Percentiles rank a stretch among this genome's conserved stretches.
These are phyloP conservation scores for Rotaria sp. DNA, from an alignment of 2,888 invertebrate genomes.

Conservation along the genomic window DNA sequence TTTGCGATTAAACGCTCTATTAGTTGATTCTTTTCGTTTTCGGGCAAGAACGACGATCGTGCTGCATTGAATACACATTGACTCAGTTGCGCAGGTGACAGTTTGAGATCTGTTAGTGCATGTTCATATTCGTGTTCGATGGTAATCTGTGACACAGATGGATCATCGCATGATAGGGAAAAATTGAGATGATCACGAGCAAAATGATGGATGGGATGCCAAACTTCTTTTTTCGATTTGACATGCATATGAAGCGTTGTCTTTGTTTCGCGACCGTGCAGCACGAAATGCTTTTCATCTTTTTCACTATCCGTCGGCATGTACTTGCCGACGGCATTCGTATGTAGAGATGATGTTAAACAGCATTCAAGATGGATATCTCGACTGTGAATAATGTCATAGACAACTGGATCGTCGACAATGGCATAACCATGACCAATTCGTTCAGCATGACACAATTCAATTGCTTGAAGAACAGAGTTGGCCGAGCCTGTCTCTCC, in stretches of 20 bases:
- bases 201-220: neutral
- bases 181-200: neutral
- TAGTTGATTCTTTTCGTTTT: neutral
- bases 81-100: neutral
- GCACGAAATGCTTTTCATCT: neutral
- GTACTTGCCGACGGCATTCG: neutral
- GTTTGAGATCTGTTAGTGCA: neutral
- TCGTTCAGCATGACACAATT: conserved; percentile 58
- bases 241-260: neutral
- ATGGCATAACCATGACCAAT: conserved; percentile 62
- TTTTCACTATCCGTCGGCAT: neutral
- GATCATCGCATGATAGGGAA: neutral
- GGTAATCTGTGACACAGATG: neutral
- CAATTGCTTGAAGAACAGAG: conserved; percentile 57
- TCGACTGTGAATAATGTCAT: conserved; percentile 49
- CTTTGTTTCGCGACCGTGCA: neutral
- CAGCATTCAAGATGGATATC: conserved; percentile 57
- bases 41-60: neutral
- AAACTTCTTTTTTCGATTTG: neutral
- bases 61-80: neutral
- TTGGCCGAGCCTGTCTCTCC: conserved; percentile 58
- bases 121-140: neutral
- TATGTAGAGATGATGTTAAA: neutral
- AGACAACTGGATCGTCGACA: conserved; percentile 53
- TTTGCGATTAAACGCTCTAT: neutral